Conservation (phyloP, 2,888 invertebrate species). For the Cheilosia vulpina region DNA sequence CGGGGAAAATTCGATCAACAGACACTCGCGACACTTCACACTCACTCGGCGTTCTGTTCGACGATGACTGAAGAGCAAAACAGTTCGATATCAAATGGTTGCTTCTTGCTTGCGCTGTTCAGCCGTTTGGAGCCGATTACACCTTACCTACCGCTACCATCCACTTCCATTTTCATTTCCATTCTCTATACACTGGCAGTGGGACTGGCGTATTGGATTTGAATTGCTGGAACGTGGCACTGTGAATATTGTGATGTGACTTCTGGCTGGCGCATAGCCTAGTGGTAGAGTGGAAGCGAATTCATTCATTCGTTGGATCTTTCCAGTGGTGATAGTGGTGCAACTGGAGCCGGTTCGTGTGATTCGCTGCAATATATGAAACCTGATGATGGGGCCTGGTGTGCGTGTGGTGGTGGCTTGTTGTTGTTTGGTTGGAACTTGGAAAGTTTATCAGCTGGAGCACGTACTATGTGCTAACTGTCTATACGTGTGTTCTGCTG, state of each 20-base stretch:
- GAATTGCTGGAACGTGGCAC: conserved; percentile 49
- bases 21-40: conserved; percentile 40
- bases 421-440: conserved; percentile 53
- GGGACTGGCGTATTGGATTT: conserved; percentile 40
- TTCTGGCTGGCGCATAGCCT: too few species aligned
- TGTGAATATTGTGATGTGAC: background rate
- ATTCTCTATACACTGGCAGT: conserved; percentile 9
- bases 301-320: conserved; percentile 57
- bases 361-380: background rate
- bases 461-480: conserved; percentile 24
- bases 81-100: conserved; percentile 57
- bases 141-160: background rate
- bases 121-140: conserved; percentile 53
- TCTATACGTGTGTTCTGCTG: background rate
- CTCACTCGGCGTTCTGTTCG: conserved; percentile 55
- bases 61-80: conserved; percentile 56
- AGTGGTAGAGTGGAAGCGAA: conserved; percentile 39
- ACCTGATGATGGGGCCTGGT: background rate
- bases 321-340: conserved; percentile 28
- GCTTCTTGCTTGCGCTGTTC: conserved; percentile 31
- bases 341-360: conserved; percentile 63
- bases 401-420: background rate
- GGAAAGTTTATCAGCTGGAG: conserved; percentile 64
- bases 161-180: conserved; percentile 30
- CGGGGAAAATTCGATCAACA: conserved; percentile 54